Conservation (phyloP, 2,888 invertebrate genomes). For the Andricus curvator region DNA sequence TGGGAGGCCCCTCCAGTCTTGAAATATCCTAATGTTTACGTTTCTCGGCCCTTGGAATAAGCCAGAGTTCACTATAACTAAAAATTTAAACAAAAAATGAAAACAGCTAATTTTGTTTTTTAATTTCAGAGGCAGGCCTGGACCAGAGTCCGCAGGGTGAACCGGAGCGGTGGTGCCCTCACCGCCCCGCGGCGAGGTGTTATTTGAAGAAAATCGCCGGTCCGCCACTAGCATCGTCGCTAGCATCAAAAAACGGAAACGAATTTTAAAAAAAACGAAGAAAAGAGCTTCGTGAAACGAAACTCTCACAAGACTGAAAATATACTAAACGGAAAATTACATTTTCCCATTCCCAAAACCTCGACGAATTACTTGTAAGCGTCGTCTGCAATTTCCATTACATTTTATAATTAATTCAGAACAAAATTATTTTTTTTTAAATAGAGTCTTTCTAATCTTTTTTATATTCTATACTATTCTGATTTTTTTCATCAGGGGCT, state of each 20-base stretch:
- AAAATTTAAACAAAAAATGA: too few relatives aligned
- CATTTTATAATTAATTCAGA: too few relatives aligned
- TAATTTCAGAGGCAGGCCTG: slow-evolving; percentile 79
- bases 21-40: too few relatives aligned
- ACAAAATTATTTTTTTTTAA: too few relatives aligned
- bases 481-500: neutral
- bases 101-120: too few relatives aligned
- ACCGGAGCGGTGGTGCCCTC: slow-evolving; percentile 77
- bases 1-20: too few relatives aligned
- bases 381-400: neutral
- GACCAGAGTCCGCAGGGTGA: slow-evolving; percentile 83
- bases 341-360: neutral
- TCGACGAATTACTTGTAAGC: slow-evolving; percentile 16
- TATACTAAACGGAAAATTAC: neutral
- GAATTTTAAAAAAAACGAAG: slow-evolving; percentile 24
- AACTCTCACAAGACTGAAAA: slow-evolving; percentile 6
- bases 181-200: slow-evolving; percentile 66
- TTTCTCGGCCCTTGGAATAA: too few relatives aligned
- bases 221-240: slow-evolving; percentile 57
- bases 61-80: too few relatives aligned
- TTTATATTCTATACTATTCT: neutral
- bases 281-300: slow-evolving; percentile 20
- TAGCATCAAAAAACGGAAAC: slow-evolving; percentile 47
- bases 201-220: slow-evolving; percentile 48
- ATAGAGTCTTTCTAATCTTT: neutral